phyloP scores from a whole-genome alignment of 2,797 vertebrate genomes.

The Pseudochaenichthys georgianus region DNA sequence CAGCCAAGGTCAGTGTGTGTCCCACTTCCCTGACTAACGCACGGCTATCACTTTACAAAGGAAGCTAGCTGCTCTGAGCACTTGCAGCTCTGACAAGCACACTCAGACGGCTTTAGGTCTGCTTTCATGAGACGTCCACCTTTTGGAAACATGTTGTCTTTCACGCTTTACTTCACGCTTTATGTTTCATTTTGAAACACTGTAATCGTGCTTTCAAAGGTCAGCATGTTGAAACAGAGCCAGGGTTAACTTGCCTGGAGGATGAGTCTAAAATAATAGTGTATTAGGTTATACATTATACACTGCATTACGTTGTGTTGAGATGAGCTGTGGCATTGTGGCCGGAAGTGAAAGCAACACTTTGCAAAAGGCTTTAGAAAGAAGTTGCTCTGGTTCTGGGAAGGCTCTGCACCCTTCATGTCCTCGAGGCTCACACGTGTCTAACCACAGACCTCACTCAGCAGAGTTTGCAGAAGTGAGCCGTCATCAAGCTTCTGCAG shows the following conservation, averaged over 20 bases:
- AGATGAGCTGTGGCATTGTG: background rate
- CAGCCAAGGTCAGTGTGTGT: conserved; percentile 68
- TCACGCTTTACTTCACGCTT: background rate
- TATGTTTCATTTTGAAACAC: background rate
- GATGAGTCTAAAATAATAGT: background rate
- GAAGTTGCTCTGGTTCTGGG: background rate
- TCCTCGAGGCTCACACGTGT: background rate
- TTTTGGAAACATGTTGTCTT: background rate
- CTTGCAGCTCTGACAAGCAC: background rate
- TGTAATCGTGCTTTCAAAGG: background rate
- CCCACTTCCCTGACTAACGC: too few relatives aligned
- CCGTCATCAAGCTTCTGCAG: background rate
- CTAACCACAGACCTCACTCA: conserved; percentile 6
- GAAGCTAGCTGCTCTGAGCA: too few relatives aligned
- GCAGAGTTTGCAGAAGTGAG: background rate
- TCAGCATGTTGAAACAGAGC: background rate
- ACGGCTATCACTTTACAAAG: background rate
- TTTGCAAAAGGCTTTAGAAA: background rate
- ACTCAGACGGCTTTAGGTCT: background rate
- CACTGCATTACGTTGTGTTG: background rate
- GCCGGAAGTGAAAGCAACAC: too few relatives aligned
- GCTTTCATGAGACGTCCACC: background rate
- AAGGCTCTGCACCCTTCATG: conserved; percentile 13
- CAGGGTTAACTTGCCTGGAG: background rate
- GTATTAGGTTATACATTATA: background rate